Conservation (phyloP, 2,888 invertebrate species). For the Tetanocera ferruginea region DNA sequence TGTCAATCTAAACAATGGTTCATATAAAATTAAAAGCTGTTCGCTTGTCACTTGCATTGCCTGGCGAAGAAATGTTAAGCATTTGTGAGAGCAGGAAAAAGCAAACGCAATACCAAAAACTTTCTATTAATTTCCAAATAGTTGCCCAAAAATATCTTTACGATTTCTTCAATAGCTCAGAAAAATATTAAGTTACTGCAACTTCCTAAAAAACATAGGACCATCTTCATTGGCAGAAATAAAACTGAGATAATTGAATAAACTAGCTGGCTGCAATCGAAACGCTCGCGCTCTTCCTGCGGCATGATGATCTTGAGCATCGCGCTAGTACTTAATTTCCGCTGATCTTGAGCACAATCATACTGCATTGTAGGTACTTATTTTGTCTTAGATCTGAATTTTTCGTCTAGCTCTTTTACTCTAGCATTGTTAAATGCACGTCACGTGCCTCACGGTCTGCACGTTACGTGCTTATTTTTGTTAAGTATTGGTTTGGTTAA, state of each 20-base stretch:
- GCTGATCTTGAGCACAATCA: neutral
- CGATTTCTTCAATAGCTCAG: neutral
- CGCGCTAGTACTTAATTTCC: constrained; percentile 5
- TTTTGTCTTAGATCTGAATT: neutral
- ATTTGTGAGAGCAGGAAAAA: neutral
- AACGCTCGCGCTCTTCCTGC: neutral
- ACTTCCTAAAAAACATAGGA: neutral
- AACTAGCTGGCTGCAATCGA: neutral
- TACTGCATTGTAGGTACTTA: neutral
- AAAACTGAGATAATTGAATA: neutral
- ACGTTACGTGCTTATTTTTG: constrained; percentile 15
- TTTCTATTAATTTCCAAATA: constrained; percentile 22
- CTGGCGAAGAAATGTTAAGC: neutral
- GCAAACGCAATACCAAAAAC: neutral
- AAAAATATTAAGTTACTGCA: neutral
- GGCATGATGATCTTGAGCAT: neutral
- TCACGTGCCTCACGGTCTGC: constrained; percentile 26
- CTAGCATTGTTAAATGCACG: neutral
- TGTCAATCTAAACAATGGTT: constrained; percentile 9
- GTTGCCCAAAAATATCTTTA: neutral
- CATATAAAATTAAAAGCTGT: neutral
- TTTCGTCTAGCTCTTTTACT: neutral
- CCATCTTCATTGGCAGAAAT: neutral
- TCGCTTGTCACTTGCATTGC: neutral
- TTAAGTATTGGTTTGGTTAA: neutral